Evolutionary conservation across 2,888 invertebrate genomes (phyloP), one percentile per base, ranked within the genome.

Genomic region (Gryllus longicercus): DNA sequence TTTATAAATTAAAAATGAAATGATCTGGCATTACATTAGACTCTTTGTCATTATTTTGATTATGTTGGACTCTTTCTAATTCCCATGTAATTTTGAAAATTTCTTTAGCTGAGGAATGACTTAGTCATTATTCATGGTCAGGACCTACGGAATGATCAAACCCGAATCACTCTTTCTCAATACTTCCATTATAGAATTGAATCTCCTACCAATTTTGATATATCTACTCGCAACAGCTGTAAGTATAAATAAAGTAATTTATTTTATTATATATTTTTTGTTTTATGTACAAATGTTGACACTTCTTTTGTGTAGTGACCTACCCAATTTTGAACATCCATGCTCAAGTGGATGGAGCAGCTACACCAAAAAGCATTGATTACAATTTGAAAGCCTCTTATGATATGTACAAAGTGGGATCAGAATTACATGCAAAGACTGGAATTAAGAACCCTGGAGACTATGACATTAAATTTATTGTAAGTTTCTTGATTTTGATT

Each of bases 381-480:
- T 86, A 91, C 49, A 91, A 92, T 1, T 79, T 91, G 0, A 90
- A 91, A 82, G 87, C 91, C 0, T 86, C 88, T 51, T 92, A 92
- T 84, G 88, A 89, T 0, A 90, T 92, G 81, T 90, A 91, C 82
- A 90, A 91, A 77, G 87, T 90, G n/a, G 79, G 79, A 16, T 78
- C 81, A 38, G 80, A 77, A 23, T 81, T 91, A 1, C 88, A 88
- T 18, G 86, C 87, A 2, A 87, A 89, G 80, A 84, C 85, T 21
- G 87, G 88, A 82, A 85, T 86, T 49, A 88, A 87, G 63, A 84
- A 86, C 1, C 83, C 84, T 50, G 90, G 90, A 2, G 91, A 92
- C 79, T 90, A 88, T 82, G 87, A 89, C 50, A 83, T 93, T 0
- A 90, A 91, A 23, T 88, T 93, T 1, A 91, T 91, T 83, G 88